phyloP scores from a whole-genome alignment of 2,888 invertebrate genomes.

The Agriopis aurantiaria region DNA sequence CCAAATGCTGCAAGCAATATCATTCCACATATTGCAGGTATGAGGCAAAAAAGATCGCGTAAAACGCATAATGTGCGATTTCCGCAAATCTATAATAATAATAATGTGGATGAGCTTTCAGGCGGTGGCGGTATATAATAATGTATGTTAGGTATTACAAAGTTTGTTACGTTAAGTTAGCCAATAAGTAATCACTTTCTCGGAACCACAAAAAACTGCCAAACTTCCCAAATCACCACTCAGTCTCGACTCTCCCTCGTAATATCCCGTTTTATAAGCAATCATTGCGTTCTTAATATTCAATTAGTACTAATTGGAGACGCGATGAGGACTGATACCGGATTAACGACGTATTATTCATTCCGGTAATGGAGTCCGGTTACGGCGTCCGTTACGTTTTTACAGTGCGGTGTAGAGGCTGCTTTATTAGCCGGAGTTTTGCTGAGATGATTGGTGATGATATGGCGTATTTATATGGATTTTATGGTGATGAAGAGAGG shows the following conservation, averaged over 20 bases:
- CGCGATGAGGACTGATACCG: constrained; percentile 72
- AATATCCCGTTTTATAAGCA: constrained; percentile 74
- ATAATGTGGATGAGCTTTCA: no score
- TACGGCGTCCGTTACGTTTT: constrained; percentile 73
- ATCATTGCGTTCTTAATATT: constrained; percentile 76
- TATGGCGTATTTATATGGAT: constrained; percentile 29
- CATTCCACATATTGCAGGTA: no score
- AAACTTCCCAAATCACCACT: constrained; percentile 42
- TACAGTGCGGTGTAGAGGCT: constrained; percentile 58
- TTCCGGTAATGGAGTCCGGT: constrained; percentile 76
- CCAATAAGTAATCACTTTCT: constrained; percentile 4
- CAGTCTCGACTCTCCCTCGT: constrained; percentile 49
- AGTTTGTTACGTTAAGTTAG: not conserved
- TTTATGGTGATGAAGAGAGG: constrained; percentile 29
- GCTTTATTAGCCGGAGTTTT: constrained; percentile 46
- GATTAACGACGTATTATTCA: constrained; percentile 73
- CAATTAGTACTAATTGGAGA: constrained; percentile 77
- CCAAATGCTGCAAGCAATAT: no score
- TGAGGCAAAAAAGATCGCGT: no score
- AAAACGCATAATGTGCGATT: no score
- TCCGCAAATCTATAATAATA: no score
- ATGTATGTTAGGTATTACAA: not conserved
- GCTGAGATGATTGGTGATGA: constrained; percentile 34
- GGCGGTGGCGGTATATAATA: no score
- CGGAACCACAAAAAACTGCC: constrained; percentile 14